Evolutionary conservation across 2,113 vertebrate species (phyloP).

Genomic region (Cryptomyrus ogoouensis): DNA sequence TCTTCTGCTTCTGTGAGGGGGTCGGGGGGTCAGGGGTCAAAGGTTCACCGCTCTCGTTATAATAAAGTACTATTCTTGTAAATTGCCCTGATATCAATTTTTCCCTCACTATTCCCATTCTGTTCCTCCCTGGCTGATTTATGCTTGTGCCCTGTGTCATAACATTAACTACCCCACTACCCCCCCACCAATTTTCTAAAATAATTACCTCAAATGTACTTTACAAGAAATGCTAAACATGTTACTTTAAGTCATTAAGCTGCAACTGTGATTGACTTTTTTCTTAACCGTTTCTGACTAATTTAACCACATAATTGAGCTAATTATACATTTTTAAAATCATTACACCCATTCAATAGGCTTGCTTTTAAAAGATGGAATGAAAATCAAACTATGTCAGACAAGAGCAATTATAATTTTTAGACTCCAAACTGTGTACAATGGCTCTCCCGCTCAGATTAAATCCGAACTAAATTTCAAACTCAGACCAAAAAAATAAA

Average conservation of each 20-base stretch:
- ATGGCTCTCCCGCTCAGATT: not conserved
- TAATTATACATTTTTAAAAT: slow-evolving; percentile 17
- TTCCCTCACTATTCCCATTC: not conserved
- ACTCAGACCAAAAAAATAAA: not conserved
- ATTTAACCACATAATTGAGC: slow-evolving; percentile 11
- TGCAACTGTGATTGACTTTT: not conserved
- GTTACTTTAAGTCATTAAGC: slow-evolving; percentile 17
- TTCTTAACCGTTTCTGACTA: slow-evolving; percentile 13
- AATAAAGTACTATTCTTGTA: slow-evolving; percentile 15
- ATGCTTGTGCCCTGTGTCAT: slow-evolving; percentile 19
- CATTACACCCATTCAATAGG: slow-evolving; percentile 1
- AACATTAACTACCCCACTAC: not conserved
- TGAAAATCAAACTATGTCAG: slow-evolving; percentile 7
- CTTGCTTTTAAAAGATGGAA: slow-evolving; percentile 14
- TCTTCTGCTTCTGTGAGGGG: not conserved
- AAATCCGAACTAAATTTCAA: not conserved
- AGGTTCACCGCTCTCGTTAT: slow-evolving; percentile 8
- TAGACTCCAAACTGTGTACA: slow-evolving; percentile 5
- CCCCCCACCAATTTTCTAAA: slow-evolving; percentile 1
- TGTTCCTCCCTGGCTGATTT: not conserved
- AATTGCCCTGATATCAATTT: slow-evolving; percentile 16
- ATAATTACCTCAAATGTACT: slow-evolving; percentile 14
- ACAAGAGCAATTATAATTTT: slow-evolving; percentile 11
- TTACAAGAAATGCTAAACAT: slow-evolving; percentile 17
- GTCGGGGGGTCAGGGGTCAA: slow-evolving; percentile 1